Percentiles rank a stretch among this genome's conserved stretches.
These are phyloP conservation scores for Philotrypesis tridentata DNA, from an alignment of 1,140 invertebrate genomes.

Conservation along the genomic window DNA sequence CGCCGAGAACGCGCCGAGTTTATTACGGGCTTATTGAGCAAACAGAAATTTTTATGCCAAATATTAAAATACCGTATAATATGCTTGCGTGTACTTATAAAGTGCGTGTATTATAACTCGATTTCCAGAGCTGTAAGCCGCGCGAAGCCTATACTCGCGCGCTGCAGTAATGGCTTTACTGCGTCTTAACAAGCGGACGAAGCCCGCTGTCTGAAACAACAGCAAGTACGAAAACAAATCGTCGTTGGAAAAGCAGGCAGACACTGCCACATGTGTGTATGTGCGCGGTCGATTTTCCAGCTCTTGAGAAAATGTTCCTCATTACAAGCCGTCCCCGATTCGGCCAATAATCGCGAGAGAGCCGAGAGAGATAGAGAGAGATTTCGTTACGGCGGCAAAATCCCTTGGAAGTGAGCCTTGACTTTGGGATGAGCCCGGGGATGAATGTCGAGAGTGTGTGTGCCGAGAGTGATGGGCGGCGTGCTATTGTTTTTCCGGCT, in stretches of 20 bases:
- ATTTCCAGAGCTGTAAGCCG: too few species aligned
- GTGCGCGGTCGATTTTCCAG: not conserved
- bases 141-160: too few species aligned
- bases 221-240: too few species aligned
- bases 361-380: not conserved
- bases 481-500: constrained; percentile 54
- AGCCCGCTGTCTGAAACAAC: too few species aligned
- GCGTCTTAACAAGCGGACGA: not conserved
- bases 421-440: constrained; percentile 25
- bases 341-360: not conserved
- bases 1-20: too few species aligned
- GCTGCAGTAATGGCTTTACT: too few species aligned
- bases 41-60: not conserved
- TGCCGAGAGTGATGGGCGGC: constrained; percentile 28
- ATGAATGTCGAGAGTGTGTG: not conserved
- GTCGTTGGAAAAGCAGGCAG: too few species aligned
- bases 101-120: too few species aligned
- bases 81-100: too few species aligned
- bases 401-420: constrained; percentile 38
- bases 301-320: not conserved
- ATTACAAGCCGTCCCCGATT: not conserved
- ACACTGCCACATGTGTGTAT: too few species aligned
- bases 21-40: not conserved
- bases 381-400: constrained; percentile 7
- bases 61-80: not conserved